These are phyloP conservation scores for Stichopus horrens DNA, from an alignment of 53 echinoderm and acorn worm genomes.

Conservation along the genomic window DNA sequence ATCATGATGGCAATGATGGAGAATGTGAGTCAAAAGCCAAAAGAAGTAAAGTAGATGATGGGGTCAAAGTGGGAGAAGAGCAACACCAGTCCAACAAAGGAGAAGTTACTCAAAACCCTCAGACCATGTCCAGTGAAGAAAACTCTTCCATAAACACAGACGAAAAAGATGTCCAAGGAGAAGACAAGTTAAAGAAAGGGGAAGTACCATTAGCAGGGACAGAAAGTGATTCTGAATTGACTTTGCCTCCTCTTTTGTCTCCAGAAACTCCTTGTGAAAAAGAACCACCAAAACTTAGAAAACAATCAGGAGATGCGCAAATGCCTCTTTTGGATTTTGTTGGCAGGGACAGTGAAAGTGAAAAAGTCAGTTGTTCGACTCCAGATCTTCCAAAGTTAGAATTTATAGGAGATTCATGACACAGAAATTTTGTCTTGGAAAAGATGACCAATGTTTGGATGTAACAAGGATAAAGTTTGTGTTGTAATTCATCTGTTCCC, in stretches of 20 bases:
- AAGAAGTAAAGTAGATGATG: slow-evolving; percentile 3
- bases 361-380: background rate
- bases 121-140: slow-evolving; percentile 27
- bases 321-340: slow-evolving; percentile 27
- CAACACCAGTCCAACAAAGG: slow-evolving; percentile 21
- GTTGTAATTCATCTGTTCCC: too few species aligned
- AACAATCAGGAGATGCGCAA: background rate
- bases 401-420: slow-evolving; percentile 25
- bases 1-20: background rate
- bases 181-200: background rate
- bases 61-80: background rate
- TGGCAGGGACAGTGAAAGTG: background rate
- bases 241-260: slow-evolving; percentile 18
- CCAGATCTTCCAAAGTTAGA: slow-evolving; percentile 35
- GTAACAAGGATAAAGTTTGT: too few species aligned
- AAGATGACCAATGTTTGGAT: background rate
- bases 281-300: background rate
- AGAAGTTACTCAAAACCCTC: slow-evolving; percentile 42
- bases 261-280: slow-evolving; percentile 15
- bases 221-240: slow-evolving; percentile 8
- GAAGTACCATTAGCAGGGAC: background rate
- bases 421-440: background rate
- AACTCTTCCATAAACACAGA: slow-evolving; percentile 14
- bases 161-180: background rate
- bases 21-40: background rate